Evolutionary conservation across 1,140 invertebrate genomes (phyloP).

Genomic region (Batillaria attramentaria): DNA sequence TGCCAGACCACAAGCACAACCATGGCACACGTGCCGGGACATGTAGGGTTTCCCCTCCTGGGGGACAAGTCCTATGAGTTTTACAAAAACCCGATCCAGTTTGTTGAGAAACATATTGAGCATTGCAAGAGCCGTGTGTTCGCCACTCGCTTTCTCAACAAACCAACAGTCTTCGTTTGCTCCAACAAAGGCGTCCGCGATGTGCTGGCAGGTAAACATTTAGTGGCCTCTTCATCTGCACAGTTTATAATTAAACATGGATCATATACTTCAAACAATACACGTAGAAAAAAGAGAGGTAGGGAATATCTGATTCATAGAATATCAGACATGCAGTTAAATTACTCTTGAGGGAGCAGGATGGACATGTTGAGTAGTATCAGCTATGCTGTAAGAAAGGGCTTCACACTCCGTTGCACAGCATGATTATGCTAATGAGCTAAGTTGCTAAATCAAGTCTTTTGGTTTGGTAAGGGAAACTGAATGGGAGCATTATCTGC

Average conservation of each 20-base stretch:
- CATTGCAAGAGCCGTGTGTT: constrained; percentile 53
- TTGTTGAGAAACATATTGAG: constrained; percentile 52
- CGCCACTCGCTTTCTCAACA: constrained; percentile 59
- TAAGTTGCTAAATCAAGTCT: no score
- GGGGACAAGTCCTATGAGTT: constrained; percentile 64
- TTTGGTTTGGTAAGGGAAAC: no score
- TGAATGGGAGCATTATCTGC: no score
- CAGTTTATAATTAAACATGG: no score
- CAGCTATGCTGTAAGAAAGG: no score
- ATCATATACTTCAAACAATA: not conserved
- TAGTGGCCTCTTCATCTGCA: no score
- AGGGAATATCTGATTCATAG: not conserved
- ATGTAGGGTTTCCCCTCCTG: constrained; percentile 55
- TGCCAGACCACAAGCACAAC: no score
- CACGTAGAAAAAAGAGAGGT: not conserved
- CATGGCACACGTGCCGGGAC: constrained; percentile 52
- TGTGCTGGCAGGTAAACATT: constrained; percentile 57
- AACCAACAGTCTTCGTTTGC: constrained; percentile 62
- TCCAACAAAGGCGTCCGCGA: constrained; percentile 52
- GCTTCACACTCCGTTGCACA: no score
- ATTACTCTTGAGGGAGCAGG: not conserved
- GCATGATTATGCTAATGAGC: no score
- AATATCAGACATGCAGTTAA: not conserved
- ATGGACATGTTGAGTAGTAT: not conserved
- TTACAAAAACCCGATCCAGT: constrained; percentile 60